Evolutionary conservation across 2,888 invertebrate species (phyloP).

Genomic region (Plagodis dolabraria): DNA sequence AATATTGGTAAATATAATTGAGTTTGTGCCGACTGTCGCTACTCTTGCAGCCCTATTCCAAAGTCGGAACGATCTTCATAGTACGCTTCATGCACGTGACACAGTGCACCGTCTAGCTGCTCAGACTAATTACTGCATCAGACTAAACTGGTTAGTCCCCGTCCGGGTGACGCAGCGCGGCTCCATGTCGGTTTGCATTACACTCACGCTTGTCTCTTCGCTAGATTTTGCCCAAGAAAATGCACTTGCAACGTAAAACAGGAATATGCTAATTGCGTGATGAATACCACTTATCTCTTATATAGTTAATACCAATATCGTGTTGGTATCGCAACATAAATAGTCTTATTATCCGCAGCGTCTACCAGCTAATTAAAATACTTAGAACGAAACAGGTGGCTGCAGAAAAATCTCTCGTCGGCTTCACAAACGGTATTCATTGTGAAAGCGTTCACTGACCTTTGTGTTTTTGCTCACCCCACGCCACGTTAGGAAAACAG

Average conservation of each 20-base stretch:
- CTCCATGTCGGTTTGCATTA: conserved; percentile 50
- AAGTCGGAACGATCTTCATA: conserved; percentile 59
- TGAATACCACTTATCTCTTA: background rate
- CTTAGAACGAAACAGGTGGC: conserved; percentile 26
- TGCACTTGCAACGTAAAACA: too few relatives aligned
- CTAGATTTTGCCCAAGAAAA: conserved; percentile 18
- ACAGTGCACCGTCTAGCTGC: conserved; percentile 62
- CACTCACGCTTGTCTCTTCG: conserved; percentile 38
- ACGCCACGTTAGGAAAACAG: conserved; percentile 72
- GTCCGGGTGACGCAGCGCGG: conserved; percentile 47
- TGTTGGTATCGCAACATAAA: too few relatives aligned
- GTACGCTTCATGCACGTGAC: conserved; percentile 51
- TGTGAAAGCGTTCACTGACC: conserved; percentile 61
- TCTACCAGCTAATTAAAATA: conserved; percentile 34
- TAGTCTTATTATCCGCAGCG: background rate
- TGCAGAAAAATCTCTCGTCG: conserved; percentile 44
- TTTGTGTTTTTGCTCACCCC: conserved; percentile 63
- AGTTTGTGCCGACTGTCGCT: conserved; percentile 7
- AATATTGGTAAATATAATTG: background rate
- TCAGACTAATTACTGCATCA: conserved; percentile 77
- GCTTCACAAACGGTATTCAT: conserved; percentile 46
- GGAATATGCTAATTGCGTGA: background rate
- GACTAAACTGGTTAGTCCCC: conserved; percentile 69
- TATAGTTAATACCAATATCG: background rate
- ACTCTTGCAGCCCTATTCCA: conserved; percentile 44